phyloP scores from a whole-genome alignment of 2,113 vertebrate genomes.

The Hippocampus abdominalis region DNA sequence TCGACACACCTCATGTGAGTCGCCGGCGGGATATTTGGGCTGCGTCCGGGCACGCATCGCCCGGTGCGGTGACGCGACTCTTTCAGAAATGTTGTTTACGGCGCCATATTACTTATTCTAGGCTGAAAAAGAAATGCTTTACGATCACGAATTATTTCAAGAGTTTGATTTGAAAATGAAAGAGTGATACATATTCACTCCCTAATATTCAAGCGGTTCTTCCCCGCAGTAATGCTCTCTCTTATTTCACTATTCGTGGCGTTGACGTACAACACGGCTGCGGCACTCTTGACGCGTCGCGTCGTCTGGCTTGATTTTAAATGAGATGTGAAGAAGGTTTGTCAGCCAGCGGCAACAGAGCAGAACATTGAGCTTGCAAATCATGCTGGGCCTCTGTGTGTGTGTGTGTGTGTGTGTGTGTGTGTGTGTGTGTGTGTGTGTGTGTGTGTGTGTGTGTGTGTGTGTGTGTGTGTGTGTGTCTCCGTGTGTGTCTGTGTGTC shows the following conservation, averaged over 20 bases:
- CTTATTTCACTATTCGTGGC: background rate
- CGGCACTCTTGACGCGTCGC: background rate
- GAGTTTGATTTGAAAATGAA: no score
- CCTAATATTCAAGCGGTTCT: no score
- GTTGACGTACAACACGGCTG: background rate
- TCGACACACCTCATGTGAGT: slow-evolving; percentile 85
- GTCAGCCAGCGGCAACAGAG: slow-evolving; percentile 15
- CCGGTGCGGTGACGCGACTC: no score
- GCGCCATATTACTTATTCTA: background rate
- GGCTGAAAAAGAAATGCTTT: no score
- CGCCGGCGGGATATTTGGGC: background rate
- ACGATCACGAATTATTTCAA: no score
- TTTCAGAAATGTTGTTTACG: no score
- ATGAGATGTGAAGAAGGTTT: background rate
- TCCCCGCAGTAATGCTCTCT: background rate
- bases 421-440: slow-evolving; percentile 8
- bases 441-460: slow-evolving; percentile 6
- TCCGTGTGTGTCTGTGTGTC: slow-evolving; percentile 14
- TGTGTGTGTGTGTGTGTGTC: slow-evolving; percentile 7
- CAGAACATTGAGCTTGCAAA: slow-evolving; percentile 6
- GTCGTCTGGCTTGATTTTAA: background rate
- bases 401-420: slow-evolving; percentile 12
- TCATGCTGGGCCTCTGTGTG: background rate
- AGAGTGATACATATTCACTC: no score
- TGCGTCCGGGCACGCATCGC: background rate